Evolutionary conservation across 2,797 vertebrate species (phyloP).

Genomic region (Sebastes itinus): DNA sequence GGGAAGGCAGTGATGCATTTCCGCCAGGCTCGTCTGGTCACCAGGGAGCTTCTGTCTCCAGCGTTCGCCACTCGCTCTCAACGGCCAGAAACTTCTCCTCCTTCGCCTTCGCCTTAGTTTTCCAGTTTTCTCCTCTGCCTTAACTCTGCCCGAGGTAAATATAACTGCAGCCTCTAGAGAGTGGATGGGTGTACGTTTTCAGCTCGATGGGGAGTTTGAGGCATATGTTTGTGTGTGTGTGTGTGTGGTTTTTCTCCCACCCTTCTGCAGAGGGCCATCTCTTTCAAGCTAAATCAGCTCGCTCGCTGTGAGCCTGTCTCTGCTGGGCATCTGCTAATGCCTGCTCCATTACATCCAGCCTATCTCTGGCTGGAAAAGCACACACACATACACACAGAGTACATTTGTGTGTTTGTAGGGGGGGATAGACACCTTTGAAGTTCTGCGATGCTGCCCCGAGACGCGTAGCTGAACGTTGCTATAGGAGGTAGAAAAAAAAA

Average conservation of each 20-base stretch:
- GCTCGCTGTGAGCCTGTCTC: slow-evolving; percentile 39
- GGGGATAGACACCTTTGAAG: slow-evolving; percentile 40
- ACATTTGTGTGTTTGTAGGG: slow-evolving; percentile 14
- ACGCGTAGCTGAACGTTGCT: neutral
- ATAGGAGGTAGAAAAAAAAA: neutral
- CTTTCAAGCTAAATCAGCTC: slow-evolving; percentile 55
- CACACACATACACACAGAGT: neutral
- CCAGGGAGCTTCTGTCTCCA: slow-evolving; percentile 67
- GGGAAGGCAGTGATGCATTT: slow-evolving; percentile 75
- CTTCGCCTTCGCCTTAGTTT: slow-evolving; percentile 50
- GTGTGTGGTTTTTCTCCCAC: slow-evolving; percentile 6
- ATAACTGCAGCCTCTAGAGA: slow-evolving; percentile 62
- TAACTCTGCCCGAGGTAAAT: slow-evolving; percentile 60
- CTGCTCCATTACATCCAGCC: slow-evolving; percentile 53
- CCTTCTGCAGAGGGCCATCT: slow-evolving; percentile 42
- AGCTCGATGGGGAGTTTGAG: slow-evolving; percentile 43
- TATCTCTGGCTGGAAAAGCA: slow-evolving; percentile 14
- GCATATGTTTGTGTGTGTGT: slow-evolving; percentile 8
- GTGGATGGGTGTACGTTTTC: slow-evolving; percentile 42
- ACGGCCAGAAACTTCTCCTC: slow-evolving; percentile 48
- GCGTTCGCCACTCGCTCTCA: slow-evolving; percentile 43
- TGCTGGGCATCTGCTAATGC: slow-evolving; percentile 60
- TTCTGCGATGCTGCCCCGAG: slow-evolving; percentile 19
- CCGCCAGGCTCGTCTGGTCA: slow-evolving; percentile 53
- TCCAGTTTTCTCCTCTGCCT: slow-evolving; percentile 38